phyloP scores from a whole-genome alignment of 1,140 invertebrate species.

The Brachionus paranguensis region DNA sequence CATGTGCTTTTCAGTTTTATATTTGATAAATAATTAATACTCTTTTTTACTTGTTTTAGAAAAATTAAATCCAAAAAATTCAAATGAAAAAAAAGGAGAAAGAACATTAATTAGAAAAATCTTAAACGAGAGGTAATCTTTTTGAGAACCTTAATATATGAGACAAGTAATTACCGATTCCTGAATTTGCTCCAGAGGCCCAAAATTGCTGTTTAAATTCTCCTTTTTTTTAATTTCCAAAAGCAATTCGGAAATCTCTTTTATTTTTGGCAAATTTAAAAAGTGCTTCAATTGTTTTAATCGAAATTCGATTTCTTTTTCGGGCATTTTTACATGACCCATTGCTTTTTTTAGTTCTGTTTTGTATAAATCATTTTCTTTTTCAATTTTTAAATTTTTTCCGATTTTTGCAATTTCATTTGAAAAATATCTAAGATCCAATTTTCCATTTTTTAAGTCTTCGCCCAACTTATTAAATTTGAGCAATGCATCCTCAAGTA shows the following conservation, averaged over 20 bases:
- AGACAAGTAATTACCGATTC: not conserved
- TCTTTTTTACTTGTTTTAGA: no score
- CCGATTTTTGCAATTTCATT: not conserved
- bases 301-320: not conserved
- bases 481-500: not conserved
- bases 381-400: not conserved
- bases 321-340: not conserved
- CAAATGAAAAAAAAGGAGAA: no score
- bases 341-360: not conserved
- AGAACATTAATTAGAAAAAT: not conserved
- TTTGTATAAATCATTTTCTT: not conserved
- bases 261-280: constrained; percentile 7
- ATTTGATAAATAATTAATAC: no score
- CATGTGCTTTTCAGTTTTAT: no score
- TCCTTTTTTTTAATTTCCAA: not conserved
- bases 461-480: not conserved
- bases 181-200: not conserved
- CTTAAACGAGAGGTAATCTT: no score
- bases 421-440: not conserved
- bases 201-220: not conserved
- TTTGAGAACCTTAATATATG: no score
- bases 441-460: not conserved
- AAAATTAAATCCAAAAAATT: no score
- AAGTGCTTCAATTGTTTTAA: not conserved
- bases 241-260: not conserved